Evolutionary conservation across 2,113 vertebrate genomes (phyloP).

Genomic region (Myiozetetes cayanensis): DNA sequence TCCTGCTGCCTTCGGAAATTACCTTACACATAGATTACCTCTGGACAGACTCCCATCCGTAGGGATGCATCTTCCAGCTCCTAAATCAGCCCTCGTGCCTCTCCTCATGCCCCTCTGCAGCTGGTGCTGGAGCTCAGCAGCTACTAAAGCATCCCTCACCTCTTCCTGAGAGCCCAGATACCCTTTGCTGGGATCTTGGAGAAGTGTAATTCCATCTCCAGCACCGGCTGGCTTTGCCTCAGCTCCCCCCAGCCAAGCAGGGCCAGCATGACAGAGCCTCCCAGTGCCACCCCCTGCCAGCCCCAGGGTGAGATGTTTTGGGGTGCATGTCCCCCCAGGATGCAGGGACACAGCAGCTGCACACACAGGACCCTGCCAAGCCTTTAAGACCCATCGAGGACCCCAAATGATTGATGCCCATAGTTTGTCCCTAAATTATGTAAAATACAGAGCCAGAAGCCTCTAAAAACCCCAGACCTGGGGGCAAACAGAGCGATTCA

Average conservation of each 20-base stretch:
- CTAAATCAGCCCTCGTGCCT: not conserved
- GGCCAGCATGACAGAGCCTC: not conserved
- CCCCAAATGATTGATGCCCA: not conserved
- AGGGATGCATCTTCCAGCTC: not conserved
- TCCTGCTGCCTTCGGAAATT: slow-evolving; percentile 55
- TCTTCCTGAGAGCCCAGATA: not conserved
- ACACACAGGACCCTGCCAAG: rapidly evolving
- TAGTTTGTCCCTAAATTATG: not conserved
- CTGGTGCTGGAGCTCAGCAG: slow-evolving; percentile 19
- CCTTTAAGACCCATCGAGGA: not conserved
- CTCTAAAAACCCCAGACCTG: not conserved
- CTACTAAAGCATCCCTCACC: not conserved
- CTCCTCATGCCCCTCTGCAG: not conserved
- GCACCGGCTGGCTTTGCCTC: not conserved
- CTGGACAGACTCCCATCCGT: not conserved
- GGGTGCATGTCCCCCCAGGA: rapidly evolving
- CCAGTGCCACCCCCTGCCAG: not conserved
- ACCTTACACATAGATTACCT: slow-evolving; percentile 45
- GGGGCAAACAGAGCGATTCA: rapidly evolving
- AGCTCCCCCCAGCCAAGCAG: not conserved
- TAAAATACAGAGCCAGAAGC: rapidly evolving
- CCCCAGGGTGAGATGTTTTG: not conserved
- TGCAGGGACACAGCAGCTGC: rapidly evolving
- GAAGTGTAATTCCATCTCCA: not conserved
- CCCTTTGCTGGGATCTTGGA: not conserved